These are phyloP conservation scores for Drosophila rhopaloa DNA, from an alignment of 1,140 invertebrate species.

Conservation along the genomic window DNA sequence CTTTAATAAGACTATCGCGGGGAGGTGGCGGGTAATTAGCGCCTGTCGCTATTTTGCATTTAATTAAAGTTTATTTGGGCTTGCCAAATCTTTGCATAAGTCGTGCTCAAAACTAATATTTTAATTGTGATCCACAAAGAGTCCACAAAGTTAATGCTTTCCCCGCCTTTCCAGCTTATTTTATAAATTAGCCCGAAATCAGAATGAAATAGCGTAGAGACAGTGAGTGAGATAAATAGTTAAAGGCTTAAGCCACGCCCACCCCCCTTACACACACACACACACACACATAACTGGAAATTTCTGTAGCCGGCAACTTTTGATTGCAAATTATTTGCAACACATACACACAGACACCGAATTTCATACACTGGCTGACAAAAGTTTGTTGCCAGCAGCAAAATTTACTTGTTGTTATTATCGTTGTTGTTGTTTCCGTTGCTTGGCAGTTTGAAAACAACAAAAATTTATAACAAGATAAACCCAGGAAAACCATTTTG, in stretches of 20 bases:
- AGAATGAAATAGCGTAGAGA: constrained; percentile 1
- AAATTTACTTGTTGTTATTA: constrained; percentile 43
- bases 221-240: constrained; percentile 41
- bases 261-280: constrained; percentile 3
- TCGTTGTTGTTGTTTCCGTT: constrained; percentile 39
- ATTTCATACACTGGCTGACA: constrained; percentile 42
- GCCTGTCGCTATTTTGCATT: constrained; percentile 65
- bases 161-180: constrained; percentile 55
- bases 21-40: constrained; percentile 59
- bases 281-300: constrained; percentile 19
- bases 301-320: constrained; percentile 67
- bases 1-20: constrained; percentile 29
- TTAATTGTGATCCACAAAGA: constrained; percentile 52
- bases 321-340: constrained; percentile 79
- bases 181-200: constrained; percentile 66
- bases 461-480: constrained; percentile 69
- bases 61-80: constrained; percentile 60
- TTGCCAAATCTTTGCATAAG: constrained; percentile 55
- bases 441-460: constrained; percentile 52
- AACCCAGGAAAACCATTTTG: constrained; percentile 47
- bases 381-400: constrained; percentile 68
- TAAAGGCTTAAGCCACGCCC: constrained; percentile 42
- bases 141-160: constrained; percentile 7
- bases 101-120: constrained; percentile 67
- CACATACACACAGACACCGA: constrained; percentile 32